Base-by-base conservation (phyloP, 1,140 invertebrate genomes). In the Brachionus rotundiformis region DNA sequence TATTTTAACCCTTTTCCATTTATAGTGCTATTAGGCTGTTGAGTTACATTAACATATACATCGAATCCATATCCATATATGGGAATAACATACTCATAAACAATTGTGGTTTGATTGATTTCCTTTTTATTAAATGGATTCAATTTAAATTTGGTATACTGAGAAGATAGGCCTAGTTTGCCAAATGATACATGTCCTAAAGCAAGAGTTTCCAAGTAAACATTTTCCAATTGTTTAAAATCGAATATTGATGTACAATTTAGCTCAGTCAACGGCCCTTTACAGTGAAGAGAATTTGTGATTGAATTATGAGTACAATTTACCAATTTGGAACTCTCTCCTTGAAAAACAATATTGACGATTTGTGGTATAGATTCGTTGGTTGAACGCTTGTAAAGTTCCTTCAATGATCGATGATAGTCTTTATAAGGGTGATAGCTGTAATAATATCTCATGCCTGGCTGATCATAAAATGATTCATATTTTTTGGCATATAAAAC, bases 61-160 rank as follows among this genome's bases (percentile, higher is more conserved):
- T 68, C 63, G 16, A 68, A 10, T 36, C 63, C 63, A 36, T 68
- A 68, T 1, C 63, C 63, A 68, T 68, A 68, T 23, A 68, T 36
- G 36, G 63, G 63, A 33, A 68, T 68, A 1, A 29, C 7, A 23
- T 68, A 68, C 5, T 68, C 63, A 68, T 68, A 68, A 19, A 68
- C 31, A 68, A 68, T 36, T 33, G 27, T 33, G 36, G 63, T 33
- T 68, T 8, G 7, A 68, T 68, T 68, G 2, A 11, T 33, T 19
- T n/a, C 11, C 16, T 33, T 68, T 23, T 36, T 68, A 2, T n/a
- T 36, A 5, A 68, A 68, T 68, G 63, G 63, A 33, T 68, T 68
- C 16, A 68, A 5, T 68, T 19, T 68, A 2, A 36, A 33, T 33
- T 68, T 68, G n/a, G 16, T n/a, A 68, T 31, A 68, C 16, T 36